Conservation (phyloP, 2,797 vertebrate genomes). For the Hoplostethus atlanticus region DNA sequence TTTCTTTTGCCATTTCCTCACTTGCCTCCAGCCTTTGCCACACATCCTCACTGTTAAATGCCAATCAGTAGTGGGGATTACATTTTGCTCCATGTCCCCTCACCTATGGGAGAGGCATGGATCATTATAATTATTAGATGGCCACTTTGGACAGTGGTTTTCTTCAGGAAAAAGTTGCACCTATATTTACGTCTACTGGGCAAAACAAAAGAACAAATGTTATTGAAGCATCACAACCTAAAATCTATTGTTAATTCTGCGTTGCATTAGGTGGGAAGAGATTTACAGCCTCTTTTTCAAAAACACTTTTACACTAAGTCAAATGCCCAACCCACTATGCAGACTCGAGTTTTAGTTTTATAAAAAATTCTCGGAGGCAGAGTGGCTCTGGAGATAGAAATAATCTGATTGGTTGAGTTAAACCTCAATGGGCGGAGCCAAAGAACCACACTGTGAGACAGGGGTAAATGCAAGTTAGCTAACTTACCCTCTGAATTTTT, state of each 20-base stretch:
- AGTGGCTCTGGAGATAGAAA: too few species aligned
- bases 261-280: not conserved
- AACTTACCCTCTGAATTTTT: too few species aligned
- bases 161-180: not conserved
- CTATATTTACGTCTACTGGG: not conserved
- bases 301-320: not conserved
- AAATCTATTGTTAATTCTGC: not conserved
- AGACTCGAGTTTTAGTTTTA: too few species aligned
- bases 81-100: conserved; percentile 37
- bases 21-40: conserved; percentile 39
- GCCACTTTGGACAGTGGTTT: not conserved
- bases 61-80: conserved; percentile 48
- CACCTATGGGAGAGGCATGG: conserved; percentile 20
- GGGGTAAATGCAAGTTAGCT: too few species aligned
- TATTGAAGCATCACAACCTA: not conserved
- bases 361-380: too few species aligned
- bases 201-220: not conserved
- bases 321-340: too few species aligned
- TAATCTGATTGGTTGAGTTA: too few species aligned
- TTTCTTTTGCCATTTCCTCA: conserved; percentile 25
- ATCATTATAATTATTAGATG: conserved; percentile 39
- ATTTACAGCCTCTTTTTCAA: not conserved
- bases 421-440: too few species aligned
- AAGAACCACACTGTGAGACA: too few species aligned
- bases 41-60: conserved; percentile 34